phyloP scores from a whole-genome alignment of 2,797 vertebrate species.

The Notolabrus celidotus region DNA sequence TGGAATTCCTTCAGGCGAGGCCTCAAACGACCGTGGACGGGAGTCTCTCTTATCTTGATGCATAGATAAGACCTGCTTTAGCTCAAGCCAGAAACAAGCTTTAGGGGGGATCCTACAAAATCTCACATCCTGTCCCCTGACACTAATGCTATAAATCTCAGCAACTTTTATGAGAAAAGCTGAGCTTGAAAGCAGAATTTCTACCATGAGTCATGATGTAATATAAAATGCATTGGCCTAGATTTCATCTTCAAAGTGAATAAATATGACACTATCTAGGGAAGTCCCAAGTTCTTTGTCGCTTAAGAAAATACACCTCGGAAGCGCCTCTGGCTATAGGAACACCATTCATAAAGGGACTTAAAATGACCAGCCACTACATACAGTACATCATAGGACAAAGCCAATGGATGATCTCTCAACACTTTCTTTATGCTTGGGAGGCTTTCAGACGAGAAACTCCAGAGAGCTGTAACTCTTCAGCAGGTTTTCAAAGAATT shows the following conservation, averaged over 20 bases:
- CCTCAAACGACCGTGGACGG: slow-evolving; percentile 52
- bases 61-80: slow-evolving; percentile 73
- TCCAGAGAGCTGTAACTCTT: slow-evolving; percentile 41
- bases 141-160: slow-evolving; percentile 59
- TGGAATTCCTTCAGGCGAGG: slow-evolving; percentile 60
- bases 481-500: slow-evolving; percentile 57
- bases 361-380: slow-evolving; percentile 34
- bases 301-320: slow-evolving; percentile 20
- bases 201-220: slow-evolving; percentile 17
- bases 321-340: slow-evolving; percentile 26
- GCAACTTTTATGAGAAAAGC: slow-evolving; percentile 33
- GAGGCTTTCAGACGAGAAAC: slow-evolving; percentile 54
- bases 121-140: slow-evolving; percentile 61
- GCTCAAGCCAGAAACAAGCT: slow-evolving; percentile 62
- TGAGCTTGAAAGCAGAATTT: slow-evolving; percentile 45
- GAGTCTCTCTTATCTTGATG: slow-evolving; percentile 72
- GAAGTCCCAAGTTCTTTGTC: slow-evolving; percentile 8
- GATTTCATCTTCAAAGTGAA: slow-evolving; percentile 42
- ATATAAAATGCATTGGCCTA: slow-evolving; percentile 33
- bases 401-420: slow-evolving; percentile 44
- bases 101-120: slow-evolving; percentile 48
- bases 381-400: slow-evolving; percentile 42
- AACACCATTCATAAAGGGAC: slow-evolving; percentile 27
- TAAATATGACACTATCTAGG: slow-evolving; percentile 34
- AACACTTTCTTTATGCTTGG: slow-evolving; percentile 60